Evolutionary conservation across 1,140 invertebrate genomes (phyloP), one percentile per base, ranked within the genome.

Genomic region (Acarapis woodi): DNA sequence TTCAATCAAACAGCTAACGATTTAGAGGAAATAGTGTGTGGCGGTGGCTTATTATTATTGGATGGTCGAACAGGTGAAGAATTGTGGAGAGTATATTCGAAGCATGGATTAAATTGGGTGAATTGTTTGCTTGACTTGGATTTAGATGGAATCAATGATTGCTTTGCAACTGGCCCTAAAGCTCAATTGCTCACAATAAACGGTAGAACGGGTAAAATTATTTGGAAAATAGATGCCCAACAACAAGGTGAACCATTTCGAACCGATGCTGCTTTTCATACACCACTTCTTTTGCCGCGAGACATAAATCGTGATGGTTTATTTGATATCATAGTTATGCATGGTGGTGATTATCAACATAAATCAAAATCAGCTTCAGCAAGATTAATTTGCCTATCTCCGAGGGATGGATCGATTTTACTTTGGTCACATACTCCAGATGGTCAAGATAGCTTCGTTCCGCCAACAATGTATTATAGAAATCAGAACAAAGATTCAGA

Each of bases 81-180:
- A n/a, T 37, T 80, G 12, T 82, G 76, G 76, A 64, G 64, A 9
- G 63, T 67, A 40, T 77, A 72, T 66, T 61, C 66, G 6, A 53
- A 60, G 39, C 70, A 74, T 49, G 70, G 73, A 45, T 59, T 80
- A 21, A 74, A 70, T 51, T 68, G 65, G 2, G 47, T 78, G 8
- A 71, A 73, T 47, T 80, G 77, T 54, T 62, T 63, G 25, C 54
- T 59, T 10, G 76, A 80, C 54, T 47, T 80, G 1, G 72, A 70
- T 47, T 48, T 50, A 10, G 76, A 82, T 55, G 60, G 60, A 9
- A 52, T 66, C 20, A 61, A 62, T 18, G 76, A 80, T 50, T 80
- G 76, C 51, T 50, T 79, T 16, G 63, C 64, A 29, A 66, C 66
- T 9, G 76, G 76, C 19, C 34, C 48, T 16, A 49, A 49, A 46